Conservation (phyloP, 2,113 vertebrate species). For the Sturnira hondurensis region DNA sequence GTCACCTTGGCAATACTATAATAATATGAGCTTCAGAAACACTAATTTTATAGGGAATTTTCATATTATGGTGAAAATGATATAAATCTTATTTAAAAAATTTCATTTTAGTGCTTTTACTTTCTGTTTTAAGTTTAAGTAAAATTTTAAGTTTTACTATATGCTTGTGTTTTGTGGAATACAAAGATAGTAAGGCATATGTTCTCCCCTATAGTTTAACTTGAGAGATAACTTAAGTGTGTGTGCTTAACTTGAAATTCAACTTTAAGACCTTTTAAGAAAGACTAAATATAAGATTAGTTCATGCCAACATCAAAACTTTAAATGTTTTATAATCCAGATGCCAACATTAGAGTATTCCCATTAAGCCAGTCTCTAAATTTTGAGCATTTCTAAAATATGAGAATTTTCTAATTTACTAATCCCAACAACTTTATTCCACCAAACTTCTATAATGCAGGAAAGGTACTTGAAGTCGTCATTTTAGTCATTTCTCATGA, state of each 20-base stretch:
- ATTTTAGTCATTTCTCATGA: background rate
- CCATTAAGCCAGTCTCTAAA: background rate
- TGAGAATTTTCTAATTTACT: background rate
- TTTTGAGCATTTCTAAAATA: slow-evolving; percentile 10
- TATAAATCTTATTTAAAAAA: slow-evolving; percentile 2
- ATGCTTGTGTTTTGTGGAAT: background rate
- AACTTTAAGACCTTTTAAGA: background rate
- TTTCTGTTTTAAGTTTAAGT: background rate
- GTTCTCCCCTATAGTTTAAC: background rate
- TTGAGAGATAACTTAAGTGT: background rate
- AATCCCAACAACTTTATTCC: background rate
- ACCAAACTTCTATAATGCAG: background rate
- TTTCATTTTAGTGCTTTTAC: background rate
- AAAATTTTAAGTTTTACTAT: background rate
- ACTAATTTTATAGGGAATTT: slow-evolving; percentile 4
- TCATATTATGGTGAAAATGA: background rate
- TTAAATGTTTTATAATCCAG: background rate
- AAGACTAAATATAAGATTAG: background rate
- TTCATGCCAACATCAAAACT: background rate
- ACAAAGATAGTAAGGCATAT: background rate
- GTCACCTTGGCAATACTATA: background rate
- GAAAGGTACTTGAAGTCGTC: background rate
- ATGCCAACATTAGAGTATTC: background rate
- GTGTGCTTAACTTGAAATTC: background rate
- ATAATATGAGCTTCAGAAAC: slow-evolving; percentile 1